A percentile compares a stretch with the other conserved stretches of the same genome.
Evolutionary conservation across 2,888 invertebrate species (phyloP).

Genomic region (Agrilus mali): DNA sequence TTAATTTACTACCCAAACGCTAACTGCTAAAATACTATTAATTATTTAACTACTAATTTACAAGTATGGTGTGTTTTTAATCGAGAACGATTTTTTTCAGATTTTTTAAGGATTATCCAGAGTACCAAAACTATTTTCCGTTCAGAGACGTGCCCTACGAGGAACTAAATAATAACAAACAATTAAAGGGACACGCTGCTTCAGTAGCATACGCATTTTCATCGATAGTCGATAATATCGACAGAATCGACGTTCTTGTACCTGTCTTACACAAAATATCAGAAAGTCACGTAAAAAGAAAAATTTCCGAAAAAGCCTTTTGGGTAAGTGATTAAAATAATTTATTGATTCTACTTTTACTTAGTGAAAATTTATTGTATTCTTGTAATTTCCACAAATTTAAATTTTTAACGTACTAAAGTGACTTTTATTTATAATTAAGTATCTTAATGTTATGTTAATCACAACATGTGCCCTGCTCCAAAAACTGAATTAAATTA

Average conservation of each 20-base stretch:
- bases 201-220: slow-evolving; percentile 37
- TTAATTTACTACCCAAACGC: too few relatives aligned
- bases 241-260: slow-evolving; percentile 35
- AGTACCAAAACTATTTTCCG: slow-evolving; percentile 36
- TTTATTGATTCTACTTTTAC: not conserved
- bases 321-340: slow-evolving; percentile 8
- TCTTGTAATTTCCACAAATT: too few relatives aligned
- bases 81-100: slow-evolving; percentile 23
- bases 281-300: slow-evolving; percentile 26
- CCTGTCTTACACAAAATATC: slow-evolving; percentile 38
- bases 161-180: slow-evolving; percentile 34
- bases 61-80: not conserved
- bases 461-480: too few relatives aligned
- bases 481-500: too few relatives aligned
- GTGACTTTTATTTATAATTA: too few relatives aligned
- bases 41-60: too few relatives aligned
- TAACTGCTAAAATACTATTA: too few relatives aligned
- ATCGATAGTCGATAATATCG: slow-evolving; percentile 37
- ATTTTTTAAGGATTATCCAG: slow-evolving; percentile 36
- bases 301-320: slow-evolving; percentile 13
- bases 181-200: slow-evolving; percentile 39
- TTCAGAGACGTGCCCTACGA: slow-evolving; percentile 35
- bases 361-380: too few relatives aligned
- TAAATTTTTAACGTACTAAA: too few relatives aligned
- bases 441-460: too few relatives aligned